Evolutionary conservation across 2,797 vertebrate species (phyloP).

Genomic region (Ctenochaetus hawaiiensis): DNA sequence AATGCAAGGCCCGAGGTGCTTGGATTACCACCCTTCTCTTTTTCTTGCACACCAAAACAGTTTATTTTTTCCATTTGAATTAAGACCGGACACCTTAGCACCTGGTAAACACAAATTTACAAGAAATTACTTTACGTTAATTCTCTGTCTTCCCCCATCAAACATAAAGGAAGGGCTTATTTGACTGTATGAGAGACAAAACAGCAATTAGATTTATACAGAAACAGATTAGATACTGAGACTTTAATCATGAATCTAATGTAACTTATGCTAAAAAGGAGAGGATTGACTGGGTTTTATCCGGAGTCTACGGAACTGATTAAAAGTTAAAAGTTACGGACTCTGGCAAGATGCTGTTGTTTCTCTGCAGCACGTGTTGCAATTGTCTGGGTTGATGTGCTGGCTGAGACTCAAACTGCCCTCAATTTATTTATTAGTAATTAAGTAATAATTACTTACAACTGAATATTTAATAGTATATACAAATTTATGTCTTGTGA

Average conservation of each 20-base stretch:
- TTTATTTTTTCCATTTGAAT: neutral
- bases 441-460: too few relatives aligned
- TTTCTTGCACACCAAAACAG: neutral
- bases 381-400: neutral
- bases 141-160: neutral
- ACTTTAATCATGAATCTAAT: neutral
- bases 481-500: too few relatives aligned
- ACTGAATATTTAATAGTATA: too few relatives aligned
- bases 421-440: constrained; percentile 9
- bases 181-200: neutral
- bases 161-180: neutral
- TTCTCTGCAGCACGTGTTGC: neutral
- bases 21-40: constrained; percentile 54
- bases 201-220: neutral
- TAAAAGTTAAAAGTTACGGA: neutral
- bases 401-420: constrained; percentile 9
- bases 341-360: neutral
- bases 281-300: neutral
- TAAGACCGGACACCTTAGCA: neutral
- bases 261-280: neutral
- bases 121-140: neutral
- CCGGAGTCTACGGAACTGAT: neutral
- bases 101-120: neutral
- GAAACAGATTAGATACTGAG: neutral
- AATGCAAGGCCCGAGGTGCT: constrained; percentile 25